phyloP scores from a whole-genome alignment of 1,140 invertebrate species.

The Saccostrea echinata region DNA sequence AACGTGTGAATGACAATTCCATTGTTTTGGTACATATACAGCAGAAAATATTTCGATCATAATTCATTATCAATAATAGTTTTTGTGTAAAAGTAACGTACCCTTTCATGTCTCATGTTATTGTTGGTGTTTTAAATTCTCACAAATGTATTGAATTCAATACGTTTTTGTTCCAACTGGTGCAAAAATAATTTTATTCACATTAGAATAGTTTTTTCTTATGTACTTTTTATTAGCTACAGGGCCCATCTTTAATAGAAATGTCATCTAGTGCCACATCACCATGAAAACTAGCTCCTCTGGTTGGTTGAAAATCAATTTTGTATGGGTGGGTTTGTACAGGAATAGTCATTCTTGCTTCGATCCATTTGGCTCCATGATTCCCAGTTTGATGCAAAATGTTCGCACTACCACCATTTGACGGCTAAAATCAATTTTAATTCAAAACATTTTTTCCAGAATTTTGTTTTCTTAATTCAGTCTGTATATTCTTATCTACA shows the following conservation, averaged over 20 bases:
- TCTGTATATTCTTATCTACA: too few relatives aligned
- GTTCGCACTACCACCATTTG: background rate
- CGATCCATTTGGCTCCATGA: background rate
- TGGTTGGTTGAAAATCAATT: background rate
- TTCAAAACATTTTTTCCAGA: too few relatives aligned
- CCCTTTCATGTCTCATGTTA: too few relatives aligned
- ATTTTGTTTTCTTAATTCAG: too few relatives aligned
- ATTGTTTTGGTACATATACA: too few relatives aligned
- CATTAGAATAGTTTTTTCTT: background rate
- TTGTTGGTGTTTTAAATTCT: too few relatives aligned
- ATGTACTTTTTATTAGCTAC: background rate
- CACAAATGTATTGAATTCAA: too few relatives aligned
- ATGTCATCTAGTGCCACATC: slow-evolving; percentile 20
- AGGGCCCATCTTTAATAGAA: slow-evolving; percentile 6
- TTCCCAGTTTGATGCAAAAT: background rate
- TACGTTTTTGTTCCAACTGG: too few relatives aligned
- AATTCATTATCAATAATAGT: too few relatives aligned
- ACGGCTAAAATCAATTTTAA: background rate
- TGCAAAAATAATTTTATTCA: background rate
- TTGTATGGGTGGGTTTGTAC: background rate
- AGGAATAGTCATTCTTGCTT: background rate
- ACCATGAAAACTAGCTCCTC: slow-evolving; percentile 1
- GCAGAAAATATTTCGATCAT: too few relatives aligned
- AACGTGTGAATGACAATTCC: too few relatives aligned
- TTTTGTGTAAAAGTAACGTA: too few relatives aligned